Evolutionary conservation across 2,113 vertebrate species (phyloP), one percentile per base, ranked within the genome.

Genomic region (Nerophis lumbriciformis): DNA sequence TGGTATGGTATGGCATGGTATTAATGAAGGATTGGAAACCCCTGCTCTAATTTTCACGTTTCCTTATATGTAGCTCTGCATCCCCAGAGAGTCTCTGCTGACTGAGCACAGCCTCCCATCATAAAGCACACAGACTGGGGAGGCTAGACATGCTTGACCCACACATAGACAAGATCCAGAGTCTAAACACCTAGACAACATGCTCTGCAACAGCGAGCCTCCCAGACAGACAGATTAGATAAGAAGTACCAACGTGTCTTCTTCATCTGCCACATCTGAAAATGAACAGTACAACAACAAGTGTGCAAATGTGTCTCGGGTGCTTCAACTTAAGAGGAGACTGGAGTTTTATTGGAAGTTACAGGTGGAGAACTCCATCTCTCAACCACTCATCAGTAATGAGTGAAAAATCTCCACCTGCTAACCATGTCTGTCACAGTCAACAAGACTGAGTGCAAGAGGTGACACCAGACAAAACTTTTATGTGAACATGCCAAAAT

Each of bases 101-200:
- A 91, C 82, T 82, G 66, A 63, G 84, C 85, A 84, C 68, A 68
- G 67, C 63, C 63, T 77, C 75, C 78, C 80, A 62, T 76, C 84
- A 67, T 83, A 83, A 88, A 88, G 79, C 79, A 79, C 83, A 80
- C 73, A 78, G 78, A 68, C 72, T 70, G 49, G 58, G 65, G 81
- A 82, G 83, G 73, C 79, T 58, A 82, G 85, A 88, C 82, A 47
- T 54, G 75, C 77, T 63, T 82, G 83, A 86, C 82, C 83, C 63
- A 77, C 75, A 68, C 59, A 19, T 53, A 79, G 78, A 82, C 39
- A 51, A 72, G 75, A 79, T 81, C 65, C 66, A 68, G 68, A 77
- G 65, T 69, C 69, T 69, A 83, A 76, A 68, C 70, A 66, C 73
- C 80, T 69, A 71, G 75, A 84, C 75, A 63, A 69, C 73, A 78